A percentile compares a stretch with the other conserved stretches of the same genome.
These are phyloP conservation scores for Dryas iulia DNA, from an alignment of 1,140 invertebrate genomes.

Conservation along the genomic window DNA sequence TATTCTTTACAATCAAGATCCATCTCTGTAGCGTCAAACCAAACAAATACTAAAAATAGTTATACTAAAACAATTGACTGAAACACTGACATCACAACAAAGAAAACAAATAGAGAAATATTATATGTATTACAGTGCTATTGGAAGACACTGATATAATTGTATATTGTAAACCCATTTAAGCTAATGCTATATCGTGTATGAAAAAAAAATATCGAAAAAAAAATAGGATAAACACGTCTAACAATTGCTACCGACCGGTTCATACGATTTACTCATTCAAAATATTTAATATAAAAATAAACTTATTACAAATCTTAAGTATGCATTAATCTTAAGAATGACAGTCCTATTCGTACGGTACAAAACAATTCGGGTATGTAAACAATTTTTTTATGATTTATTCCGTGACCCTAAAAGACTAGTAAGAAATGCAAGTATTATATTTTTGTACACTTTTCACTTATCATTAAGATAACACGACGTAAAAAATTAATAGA, in stretches of 20 bases:
- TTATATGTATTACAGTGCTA: constrained; percentile 57
- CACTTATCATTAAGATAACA: constrained; percentile 76
- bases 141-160: constrained; percentile 66
- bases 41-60: constrained; percentile 47
- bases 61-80: constrained; percentile 62
- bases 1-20: constrained; percentile 69
- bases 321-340: constrained; percentile 20
- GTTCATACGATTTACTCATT: constrained; percentile 56
- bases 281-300: constrained; percentile 76
- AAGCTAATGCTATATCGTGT: not conserved
- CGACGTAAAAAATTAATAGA: constrained; percentile 70
- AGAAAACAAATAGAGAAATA: constrained; percentile 38
- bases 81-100: constrained; percentile 59
- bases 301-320: constrained; percentile 64
- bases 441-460: constrained; percentile 76
- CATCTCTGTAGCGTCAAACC: constrained; percentile 64
- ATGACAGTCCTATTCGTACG: constrained; percentile 10
- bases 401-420: constrained; percentile 68
- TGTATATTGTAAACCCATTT: not conserved
- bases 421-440: constrained; percentile 78
- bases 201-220: not conserved
- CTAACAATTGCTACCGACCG: constrained; percentile 36
- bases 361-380: constrained; percentile 26
- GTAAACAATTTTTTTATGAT: constrained; percentile 43
- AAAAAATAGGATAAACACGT: constrained; percentile 28